Conservation (phyloP, 2,797 vertebrate species). For the Poeciliopsis turneri region DNA sequence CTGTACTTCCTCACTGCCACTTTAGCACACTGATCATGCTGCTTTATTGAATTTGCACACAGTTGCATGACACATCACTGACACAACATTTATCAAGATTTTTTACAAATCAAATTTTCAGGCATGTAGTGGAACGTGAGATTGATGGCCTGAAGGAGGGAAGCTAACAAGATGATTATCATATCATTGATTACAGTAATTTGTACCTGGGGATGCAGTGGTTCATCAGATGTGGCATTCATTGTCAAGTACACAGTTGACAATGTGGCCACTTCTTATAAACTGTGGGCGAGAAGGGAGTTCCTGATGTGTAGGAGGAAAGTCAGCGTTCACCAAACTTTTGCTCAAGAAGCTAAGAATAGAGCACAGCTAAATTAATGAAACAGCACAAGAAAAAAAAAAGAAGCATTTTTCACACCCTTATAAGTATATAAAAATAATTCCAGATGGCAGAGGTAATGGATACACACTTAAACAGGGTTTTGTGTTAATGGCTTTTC, state of each 20-base stretch:
- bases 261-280: slow-evolving; percentile 52
- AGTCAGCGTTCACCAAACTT: slow-evolving; percentile 39
- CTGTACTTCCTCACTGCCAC: slow-evolving; percentile 23
- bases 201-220: slow-evolving; percentile 26
- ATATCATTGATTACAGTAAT: slow-evolving; percentile 57
- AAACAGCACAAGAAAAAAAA: background rate
- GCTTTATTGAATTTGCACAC: slow-evolving; percentile 45
- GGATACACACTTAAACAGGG: background rate
- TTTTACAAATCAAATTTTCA: slow-evolving; percentile 58
- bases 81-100: slow-evolving; percentile 42
- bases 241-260: slow-evolving; percentile 47
- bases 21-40: slow-evolving; percentile 20
- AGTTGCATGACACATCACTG: slow-evolving; percentile 44
- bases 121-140: slow-evolving; percentile 32
- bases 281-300: slow-evolving; percentile 52
- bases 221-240: slow-evolving; percentile 45
- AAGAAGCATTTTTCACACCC: background rate
- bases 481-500: background rate
- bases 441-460: background rate
- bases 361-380: slow-evolving; percentile 37
- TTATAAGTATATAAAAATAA: background rate
- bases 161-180: slow-evolving; percentile 53
- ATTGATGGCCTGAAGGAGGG: slow-evolving; percentile 49
- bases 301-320: slow-evolving; percentile 36
- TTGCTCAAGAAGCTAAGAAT: slow-evolving; percentile 38